phyloP scores from a whole-genome alignment of 2,797 vertebrate species.

The Malurus splendens region DNA sequence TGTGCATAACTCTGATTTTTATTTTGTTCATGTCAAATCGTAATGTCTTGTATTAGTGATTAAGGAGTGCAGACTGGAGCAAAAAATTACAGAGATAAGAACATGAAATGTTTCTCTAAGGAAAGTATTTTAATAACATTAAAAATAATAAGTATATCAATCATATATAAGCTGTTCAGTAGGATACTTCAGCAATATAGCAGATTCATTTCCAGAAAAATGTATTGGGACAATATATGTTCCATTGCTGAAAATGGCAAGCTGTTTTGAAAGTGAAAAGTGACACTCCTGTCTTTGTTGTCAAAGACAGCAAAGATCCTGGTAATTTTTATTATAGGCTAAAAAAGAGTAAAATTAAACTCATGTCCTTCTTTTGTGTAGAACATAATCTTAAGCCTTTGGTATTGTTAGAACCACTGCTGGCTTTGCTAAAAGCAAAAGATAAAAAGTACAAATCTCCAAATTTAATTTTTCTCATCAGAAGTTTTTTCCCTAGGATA shows the following conservation, averaged over 20 bases:
- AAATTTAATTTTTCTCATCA: background rate
- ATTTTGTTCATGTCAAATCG: background rate
- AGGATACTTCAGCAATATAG: background rate
- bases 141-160: background rate
- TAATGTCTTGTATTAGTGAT: background rate
- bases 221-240: background rate
- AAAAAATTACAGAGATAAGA: background rate
- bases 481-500: background rate
- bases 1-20: background rate
- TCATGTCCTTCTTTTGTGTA: background rate
- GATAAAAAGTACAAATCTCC: background rate
- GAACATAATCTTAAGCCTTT: background rate
- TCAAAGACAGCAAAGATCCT: background rate
- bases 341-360: background rate
- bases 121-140: background rate
- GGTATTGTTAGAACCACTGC: background rate
- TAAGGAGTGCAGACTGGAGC: background rate
- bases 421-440: background rate
- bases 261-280: background rate
- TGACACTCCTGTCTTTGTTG: background rate
- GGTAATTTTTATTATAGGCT: background rate
- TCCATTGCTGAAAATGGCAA: background rate
- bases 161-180: background rate
- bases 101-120: background rate
- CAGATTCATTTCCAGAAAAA: background rate